Conservation (phyloP, 1,140 invertebrate genomes). For the Zaprionus inermis region DNA sequence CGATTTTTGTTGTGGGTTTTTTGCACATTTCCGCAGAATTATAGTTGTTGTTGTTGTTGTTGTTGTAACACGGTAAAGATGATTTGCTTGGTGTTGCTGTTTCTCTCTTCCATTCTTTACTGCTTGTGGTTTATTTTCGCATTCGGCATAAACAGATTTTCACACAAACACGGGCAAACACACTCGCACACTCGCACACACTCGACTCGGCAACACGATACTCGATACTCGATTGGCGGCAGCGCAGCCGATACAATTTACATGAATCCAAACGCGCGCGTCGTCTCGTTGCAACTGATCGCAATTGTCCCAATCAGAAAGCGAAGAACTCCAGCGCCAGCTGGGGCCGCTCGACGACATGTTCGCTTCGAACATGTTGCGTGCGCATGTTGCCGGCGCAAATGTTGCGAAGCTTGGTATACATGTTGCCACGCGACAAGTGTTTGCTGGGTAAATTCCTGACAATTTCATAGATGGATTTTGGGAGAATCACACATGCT, state of each 20-base stretch:
- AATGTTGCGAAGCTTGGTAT: conserved; percentile 23
- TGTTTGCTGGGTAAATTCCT: neutral
- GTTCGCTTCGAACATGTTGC: conserved; percentile 60
- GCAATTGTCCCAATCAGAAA: conserved; percentile 45
- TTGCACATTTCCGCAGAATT: conserved; percentile 60
- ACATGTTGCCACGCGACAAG: conserved; percentile 40
- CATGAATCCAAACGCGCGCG: conserved; percentile 70
- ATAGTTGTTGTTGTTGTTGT: conserved; percentile 1
- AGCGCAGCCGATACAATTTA: conserved; percentile 45
- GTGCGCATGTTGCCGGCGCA: conserved; percentile 22
- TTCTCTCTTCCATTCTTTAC: conserved; percentile 13
- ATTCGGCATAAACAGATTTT: conserved; percentile 66
- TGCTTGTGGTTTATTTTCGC: conserved; percentile 44
- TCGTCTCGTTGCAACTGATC: conserved; percentile 64
- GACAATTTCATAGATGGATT: neutral
- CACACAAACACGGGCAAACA: conserved; percentile 43
- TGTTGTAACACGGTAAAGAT: conserved; percentile 44
- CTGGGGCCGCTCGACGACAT: neutral
- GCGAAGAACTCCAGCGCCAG: conserved; percentile 19
- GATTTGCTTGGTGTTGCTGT: conserved; percentile 38
- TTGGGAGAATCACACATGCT: neutral
- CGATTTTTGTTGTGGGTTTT: conserved; percentile 23
- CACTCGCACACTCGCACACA: conserved; percentile 37
- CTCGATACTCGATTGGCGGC: conserved; percentile 3
- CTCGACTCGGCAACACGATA: conserved; percentile 20